A percentile compares a stretch with the other conserved stretches of the same genome.
Evolutionary conservation across 1,140 invertebrate species (phyloP).

Genomic region (Aricia agestis): DNA sequence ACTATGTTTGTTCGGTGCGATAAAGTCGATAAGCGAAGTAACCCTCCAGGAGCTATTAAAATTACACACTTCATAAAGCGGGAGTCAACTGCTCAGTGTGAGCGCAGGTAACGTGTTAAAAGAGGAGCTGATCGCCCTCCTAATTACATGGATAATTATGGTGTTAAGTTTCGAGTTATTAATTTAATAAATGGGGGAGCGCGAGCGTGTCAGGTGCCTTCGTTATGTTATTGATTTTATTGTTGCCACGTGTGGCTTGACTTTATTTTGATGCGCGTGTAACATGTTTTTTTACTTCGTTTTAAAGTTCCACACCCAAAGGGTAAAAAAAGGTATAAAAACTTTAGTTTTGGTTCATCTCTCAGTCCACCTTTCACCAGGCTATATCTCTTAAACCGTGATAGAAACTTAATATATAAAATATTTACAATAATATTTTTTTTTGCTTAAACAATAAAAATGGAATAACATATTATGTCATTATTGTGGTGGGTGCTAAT

Average conservation of each 20-base stretch:
- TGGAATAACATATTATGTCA: no score
- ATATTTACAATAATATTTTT: no score
- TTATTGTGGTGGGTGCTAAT: no score
- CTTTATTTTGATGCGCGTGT: not conserved
- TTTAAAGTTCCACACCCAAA: not conserved
- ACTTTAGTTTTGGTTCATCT: no score
- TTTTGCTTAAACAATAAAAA: no score
- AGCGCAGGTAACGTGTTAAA: slow-evolving; percentile 65
- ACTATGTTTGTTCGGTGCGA: not conserved
- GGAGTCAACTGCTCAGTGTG: slow-evolving; percentile 56
- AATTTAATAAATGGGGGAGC: slow-evolving; percentile 72
- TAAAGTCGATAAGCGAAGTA: not conserved
- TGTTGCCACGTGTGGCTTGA: slow-evolving; percentile 26
- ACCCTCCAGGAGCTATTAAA: slow-evolving; percentile 27
- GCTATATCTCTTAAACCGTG: no score
- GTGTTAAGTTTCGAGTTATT: slow-evolving; percentile 71
- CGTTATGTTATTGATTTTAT: slow-evolving; percentile 20
- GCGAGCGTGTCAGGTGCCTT: slow-evolving; percentile 59
- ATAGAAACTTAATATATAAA: no score
- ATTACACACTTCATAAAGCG: slow-evolving; percentile 68
- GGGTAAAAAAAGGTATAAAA: no score
- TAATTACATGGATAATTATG: slow-evolving; percentile 71
- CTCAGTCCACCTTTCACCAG: no score
- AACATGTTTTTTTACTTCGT: not conserved
- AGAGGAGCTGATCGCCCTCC: slow-evolving; percentile 65